Evolutionary conservation across 2,797 vertebrate genomes (phyloP).

Genomic region (Pseudochaenichthys georgianus): DNA sequence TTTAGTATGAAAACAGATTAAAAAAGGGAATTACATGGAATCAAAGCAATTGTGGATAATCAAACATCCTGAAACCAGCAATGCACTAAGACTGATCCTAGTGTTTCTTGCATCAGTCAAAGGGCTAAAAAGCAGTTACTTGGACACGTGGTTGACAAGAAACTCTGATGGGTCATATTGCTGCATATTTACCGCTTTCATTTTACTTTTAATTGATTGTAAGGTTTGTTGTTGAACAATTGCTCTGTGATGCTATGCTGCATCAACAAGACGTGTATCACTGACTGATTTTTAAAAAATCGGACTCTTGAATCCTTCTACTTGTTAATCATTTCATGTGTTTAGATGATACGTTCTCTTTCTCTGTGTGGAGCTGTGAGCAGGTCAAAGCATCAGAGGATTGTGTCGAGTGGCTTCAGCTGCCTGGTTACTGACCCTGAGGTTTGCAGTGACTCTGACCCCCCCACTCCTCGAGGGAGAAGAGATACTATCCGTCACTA

Average conservation of each 20-base stretch:
- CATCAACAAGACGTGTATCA: slow-evolving; percentile 61
- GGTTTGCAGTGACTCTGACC: slow-evolving; percentile 53
- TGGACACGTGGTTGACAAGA: slow-evolving; percentile 64
- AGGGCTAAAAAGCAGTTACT: slow-evolving; percentile 79
- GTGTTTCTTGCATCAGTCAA: slow-evolving; percentile 80
- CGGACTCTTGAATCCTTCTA: slow-evolving; percentile 53
- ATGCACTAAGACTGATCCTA: slow-evolving; percentile 76
- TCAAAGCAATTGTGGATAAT: slow-evolving; percentile 67
- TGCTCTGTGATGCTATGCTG: slow-evolving; percentile 76
- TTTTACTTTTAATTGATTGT: slow-evolving; percentile 70
- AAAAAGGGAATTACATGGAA: slow-evolving; percentile 42
- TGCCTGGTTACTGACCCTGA: slow-evolving; percentile 58
- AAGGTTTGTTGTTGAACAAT: slow-evolving; percentile 61
- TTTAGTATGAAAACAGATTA: slow-evolving; percentile 45
- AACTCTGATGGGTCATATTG: slow-evolving; percentile 69
- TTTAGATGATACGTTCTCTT: slow-evolving; percentile 51
- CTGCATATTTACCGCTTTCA: slow-evolving; percentile 80
- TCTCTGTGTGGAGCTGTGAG: slow-evolving; percentile 51
- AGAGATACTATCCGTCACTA: slow-evolving; percentile 72
- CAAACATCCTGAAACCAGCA: slow-evolving; percentile 72
- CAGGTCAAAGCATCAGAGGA: slow-evolving; percentile 60
- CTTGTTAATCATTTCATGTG: slow-evolving; percentile 59
- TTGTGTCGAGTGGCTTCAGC: slow-evolving; percentile 56
- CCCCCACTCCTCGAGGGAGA: slow-evolving; percentile 33
- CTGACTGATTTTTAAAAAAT: slow-evolving; percentile 59